Conservation (phyloP, 2,113 vertebrate genomes). For the Pycnonotus jocosus region DNA sequence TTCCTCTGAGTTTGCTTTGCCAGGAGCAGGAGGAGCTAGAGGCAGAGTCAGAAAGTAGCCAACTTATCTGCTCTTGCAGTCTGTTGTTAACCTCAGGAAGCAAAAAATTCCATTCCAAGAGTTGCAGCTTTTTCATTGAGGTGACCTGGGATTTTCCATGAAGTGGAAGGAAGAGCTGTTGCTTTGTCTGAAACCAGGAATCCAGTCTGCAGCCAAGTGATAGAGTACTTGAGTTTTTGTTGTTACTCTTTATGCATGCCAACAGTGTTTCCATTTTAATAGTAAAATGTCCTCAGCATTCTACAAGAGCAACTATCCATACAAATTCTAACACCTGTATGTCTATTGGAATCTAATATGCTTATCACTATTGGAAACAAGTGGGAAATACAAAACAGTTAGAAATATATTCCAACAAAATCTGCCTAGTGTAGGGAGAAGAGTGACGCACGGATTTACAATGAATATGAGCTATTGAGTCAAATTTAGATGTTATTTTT, state of each 20-base stretch:
- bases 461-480: slow-evolving; percentile 13
- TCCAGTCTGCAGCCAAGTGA: neutral
- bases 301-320: neutral
- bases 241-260: neutral
- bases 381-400: neutral
- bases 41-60: neutral
- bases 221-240: neutral
- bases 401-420: neutral
- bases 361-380: neutral
- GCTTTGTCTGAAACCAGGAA: neutral
- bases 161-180: neutral
- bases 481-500: slow-evolving; percentile 13
- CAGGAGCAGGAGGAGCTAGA: neutral
- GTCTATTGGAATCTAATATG: neutral
- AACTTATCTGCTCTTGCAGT: neutral
- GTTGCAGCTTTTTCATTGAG: neutral
- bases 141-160: neutral
- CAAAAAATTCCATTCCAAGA: neutral
- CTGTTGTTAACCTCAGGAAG: neutral
- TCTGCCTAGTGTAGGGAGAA: neutral
- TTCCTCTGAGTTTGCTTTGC: neutral
- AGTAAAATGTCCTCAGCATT: neutral
- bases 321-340: neutral
- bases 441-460: neutral
- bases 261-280: neutral